These are phyloP conservation scores for Hemithea aestivaria DNA, from an alignment of 2,888 invertebrate genomes.

Conservation along the genomic window DNA sequence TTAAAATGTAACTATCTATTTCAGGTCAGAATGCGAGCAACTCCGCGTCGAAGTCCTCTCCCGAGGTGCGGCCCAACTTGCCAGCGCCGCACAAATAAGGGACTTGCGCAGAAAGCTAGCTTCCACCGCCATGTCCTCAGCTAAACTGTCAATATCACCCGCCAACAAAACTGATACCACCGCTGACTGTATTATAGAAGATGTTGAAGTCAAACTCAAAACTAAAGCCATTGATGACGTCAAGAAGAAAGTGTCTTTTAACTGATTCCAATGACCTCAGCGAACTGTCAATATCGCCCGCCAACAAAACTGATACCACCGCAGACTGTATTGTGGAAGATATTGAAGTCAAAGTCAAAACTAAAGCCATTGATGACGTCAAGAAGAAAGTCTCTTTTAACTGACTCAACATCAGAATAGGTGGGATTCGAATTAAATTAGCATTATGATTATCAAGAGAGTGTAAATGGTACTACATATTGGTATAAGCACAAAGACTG, in stretches of 20 bases:
- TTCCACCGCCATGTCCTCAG: constrained; percentile 27
- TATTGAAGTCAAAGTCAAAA: constrained; percentile 21
- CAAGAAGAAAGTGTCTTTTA: constrained; percentile 58
- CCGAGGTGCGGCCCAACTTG: constrained; percentile 59
- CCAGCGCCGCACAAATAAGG: constrained; percentile 56
- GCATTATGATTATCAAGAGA: too few species aligned
- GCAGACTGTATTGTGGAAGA: constrained; percentile 31
- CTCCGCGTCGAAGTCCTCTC: constrained; percentile 57
- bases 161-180: constrained; percentile 18
- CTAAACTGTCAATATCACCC: constrained; percentile 21
- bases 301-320: constrained; percentile 17
- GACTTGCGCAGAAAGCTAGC: constrained; percentile 61
- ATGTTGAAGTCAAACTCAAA: constrained; percentile 23
- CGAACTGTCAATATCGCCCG: constrained; percentile 20
- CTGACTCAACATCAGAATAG: too few species aligned
- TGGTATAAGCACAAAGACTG: too few species aligned
- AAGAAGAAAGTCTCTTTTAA: constrained; percentile 60
- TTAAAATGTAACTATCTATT: constrained; percentile 6
- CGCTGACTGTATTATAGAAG: constrained; percentile 27
- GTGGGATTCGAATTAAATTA: too few species aligned
- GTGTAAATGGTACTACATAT: too few species aligned
- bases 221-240: constrained; percentile 28
- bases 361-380: constrained; percentile 27
- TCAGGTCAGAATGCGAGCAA: constrained; percentile 57
- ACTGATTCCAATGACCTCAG: too few species aligned